Evolutionary conservation across 2,113 vertebrate species (phyloP).

Genomic region (Psammodynastes pulverulentus): DNA sequence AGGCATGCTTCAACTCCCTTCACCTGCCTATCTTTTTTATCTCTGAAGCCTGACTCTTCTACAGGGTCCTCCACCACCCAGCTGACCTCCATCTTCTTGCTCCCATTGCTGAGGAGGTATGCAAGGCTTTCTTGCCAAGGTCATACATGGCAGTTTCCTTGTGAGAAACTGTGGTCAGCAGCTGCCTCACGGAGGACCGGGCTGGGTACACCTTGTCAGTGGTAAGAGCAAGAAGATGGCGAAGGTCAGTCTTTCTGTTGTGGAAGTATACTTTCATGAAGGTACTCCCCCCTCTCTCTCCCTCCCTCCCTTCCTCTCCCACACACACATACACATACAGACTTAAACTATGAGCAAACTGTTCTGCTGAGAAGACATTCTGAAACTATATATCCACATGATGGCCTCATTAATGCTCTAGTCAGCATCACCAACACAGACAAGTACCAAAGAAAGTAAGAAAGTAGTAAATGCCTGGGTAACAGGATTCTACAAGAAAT

Average conservation of each 20-base stretch:
- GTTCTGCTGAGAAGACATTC: background rate
- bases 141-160: background rate
- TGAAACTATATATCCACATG: background rate
- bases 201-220: background rate
- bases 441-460: background rate
- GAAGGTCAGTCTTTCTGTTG: background rate
- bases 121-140: background rate
- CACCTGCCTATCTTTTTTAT: background rate
- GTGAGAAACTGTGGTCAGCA: background rate
- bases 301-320: rapidly evolving
- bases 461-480: background rate
- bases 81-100: background rate
- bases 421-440: background rate
- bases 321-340: background rate
- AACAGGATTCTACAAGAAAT: background rate
- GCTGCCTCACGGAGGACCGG: background rate
- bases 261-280: background rate
- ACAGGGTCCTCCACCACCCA: background rate
- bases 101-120: background rate
- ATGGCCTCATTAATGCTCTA: background rate
- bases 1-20: background rate
- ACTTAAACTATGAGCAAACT: background rate
- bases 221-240: background rate
- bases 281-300: background rate
- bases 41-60: background rate